A percentile compares a stretch with the other conserved stretches of the same genome.
These are phyloP conservation scores for Acleris literana DNA, from an alignment of 2,888 invertebrate genomes.

Conservation along the genomic window DNA sequence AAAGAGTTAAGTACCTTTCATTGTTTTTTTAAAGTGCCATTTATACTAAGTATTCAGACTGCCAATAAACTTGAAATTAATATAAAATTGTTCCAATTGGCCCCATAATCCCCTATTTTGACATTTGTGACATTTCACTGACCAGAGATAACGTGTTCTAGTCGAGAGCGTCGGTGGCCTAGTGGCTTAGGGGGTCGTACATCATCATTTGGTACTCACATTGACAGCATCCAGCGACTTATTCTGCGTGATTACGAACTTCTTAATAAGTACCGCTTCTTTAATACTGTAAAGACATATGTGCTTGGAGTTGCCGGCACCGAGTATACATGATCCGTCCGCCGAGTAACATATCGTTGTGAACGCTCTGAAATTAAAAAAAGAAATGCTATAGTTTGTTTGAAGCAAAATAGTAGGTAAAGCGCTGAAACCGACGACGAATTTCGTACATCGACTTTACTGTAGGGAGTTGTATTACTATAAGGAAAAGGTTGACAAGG, in stretches of 20 bases:
- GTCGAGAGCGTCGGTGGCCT: too few species aligned
- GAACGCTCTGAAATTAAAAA: conserved; percentile 89
- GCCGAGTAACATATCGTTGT: conserved; percentile 96
- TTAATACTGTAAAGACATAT: conserved; percentile 96
- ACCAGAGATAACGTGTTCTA: too few species aligned
- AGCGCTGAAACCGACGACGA: not conserved
- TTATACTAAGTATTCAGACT: too few species aligned
- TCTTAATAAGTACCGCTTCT: conserved; percentile 93
- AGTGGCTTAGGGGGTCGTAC: too few species aligned
- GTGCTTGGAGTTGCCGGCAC: conserved; percentile 96
- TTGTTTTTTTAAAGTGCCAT: too few species aligned
- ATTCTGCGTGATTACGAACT: conserved; percentile 97
- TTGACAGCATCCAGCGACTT: conserved; percentile 96
- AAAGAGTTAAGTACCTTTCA: too few species aligned
- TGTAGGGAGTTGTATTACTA: too few species aligned
- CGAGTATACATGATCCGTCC: conserved; percentile 94
- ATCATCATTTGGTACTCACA: conserved; percentile 83
- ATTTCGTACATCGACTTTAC: not conserved
- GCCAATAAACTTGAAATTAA: too few species aligned
- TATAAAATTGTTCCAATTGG: too few species aligned
- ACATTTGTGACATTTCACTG: too few species aligned
- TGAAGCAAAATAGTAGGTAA: not conserved
- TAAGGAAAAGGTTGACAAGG: too few species aligned
- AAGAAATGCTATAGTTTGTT: not conserved
- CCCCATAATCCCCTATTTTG: too few species aligned